phyloP scores from a whole-genome alignment of 2,888 invertebrate species.

The Drosophila neotestacea region DNA sequence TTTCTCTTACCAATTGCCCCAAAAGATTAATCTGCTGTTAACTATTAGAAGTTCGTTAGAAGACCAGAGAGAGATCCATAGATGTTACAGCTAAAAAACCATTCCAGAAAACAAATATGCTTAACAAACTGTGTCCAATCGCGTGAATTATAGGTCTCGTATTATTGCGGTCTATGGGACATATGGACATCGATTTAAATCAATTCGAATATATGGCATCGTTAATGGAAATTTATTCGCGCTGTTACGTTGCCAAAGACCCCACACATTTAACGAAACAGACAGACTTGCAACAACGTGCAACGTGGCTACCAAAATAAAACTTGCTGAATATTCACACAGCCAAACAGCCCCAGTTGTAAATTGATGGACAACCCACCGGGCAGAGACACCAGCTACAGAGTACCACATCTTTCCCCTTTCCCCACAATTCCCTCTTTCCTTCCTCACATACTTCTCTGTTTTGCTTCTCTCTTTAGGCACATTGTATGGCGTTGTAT shows the following conservation, averaged over 20 bases:
- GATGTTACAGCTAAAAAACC: too few species aligned
- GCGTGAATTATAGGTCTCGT: constrained; percentile 67
- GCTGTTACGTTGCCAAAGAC: constrained; percentile 58
- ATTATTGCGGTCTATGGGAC: constrained; percentile 72
- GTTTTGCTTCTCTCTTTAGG: constrained; percentile 17
- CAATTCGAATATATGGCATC: constrained; percentile 82
- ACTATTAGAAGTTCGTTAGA: constrained; percentile 79
- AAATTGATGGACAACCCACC: constrained; percentile 78
- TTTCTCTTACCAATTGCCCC: constrained; percentile 25
- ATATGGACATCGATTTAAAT: constrained; percentile 80
- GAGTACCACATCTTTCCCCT: not conserved
- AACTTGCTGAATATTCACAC: constrained; percentile 76
- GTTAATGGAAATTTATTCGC: constrained; percentile 82
- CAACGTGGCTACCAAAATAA: constrained; percentile 68
- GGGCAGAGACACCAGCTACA: constrained; percentile 49
- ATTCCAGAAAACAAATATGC: not conserved
- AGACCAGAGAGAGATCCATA: not conserved
- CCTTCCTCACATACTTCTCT: not conserved
- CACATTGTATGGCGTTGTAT: constrained; percentile 60
- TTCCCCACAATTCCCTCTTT: not conserved
- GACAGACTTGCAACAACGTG: constrained; percentile 32
- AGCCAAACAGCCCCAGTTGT: constrained; percentile 58
- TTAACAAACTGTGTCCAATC: constrained; percentile 31
- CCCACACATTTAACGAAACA: constrained; percentile 29
- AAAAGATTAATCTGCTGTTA: constrained; percentile 68